Evolutionary conservation across 1,140 invertebrate species (phyloP), one percentile per base, ranked within the genome.

Genomic region (Aethina tumida): DNA sequence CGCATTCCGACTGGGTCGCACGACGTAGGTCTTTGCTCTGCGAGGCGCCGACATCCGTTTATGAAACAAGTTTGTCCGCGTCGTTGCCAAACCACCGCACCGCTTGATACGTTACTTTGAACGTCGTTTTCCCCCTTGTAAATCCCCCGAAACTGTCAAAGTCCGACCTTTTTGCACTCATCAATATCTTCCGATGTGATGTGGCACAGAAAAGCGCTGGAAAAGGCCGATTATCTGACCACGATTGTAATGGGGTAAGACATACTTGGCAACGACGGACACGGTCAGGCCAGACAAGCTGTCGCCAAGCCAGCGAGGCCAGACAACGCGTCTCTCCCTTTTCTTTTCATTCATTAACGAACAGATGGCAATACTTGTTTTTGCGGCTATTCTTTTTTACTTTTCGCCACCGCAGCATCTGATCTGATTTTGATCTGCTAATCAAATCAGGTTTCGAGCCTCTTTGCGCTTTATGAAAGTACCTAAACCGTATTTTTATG

Each of bases 261-360:
- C n/a, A 13, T 21, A 69, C 56, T 54, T 66, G 79, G 73, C 79
- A 83, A 80, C 79, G 63, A 39, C 52, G 74, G 69, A 49, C 50
- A 55, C 67, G 74, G 74, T 77, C 77, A 75, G 69, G 74, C 79
- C 79, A 86, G 82, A 86, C 82, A 84, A 77, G 81, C 80, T 84
- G 82, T 83, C 81, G 80, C 81, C 81, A 77, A 73, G 75, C 73
- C 69, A 60, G 68, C 64, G 39, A 64, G 69, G 68, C 70, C 71
- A 73, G 75, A 78, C 74, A 74, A 69, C 69, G 68, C 75, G 77
- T 76, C 75, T 74, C 75, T 74, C 32, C 43, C 40, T 52, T 47
- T 48, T 45, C 43, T 50, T 49, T 52, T 47, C 49, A 50, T 55
- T 55, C 52, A 52, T 55, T 51, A 39, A 44, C 24, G 7, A 22